Conservation (phyloP, 2,888 invertebrate species). For the Leptinotarsa rubiginosa region DNA sequence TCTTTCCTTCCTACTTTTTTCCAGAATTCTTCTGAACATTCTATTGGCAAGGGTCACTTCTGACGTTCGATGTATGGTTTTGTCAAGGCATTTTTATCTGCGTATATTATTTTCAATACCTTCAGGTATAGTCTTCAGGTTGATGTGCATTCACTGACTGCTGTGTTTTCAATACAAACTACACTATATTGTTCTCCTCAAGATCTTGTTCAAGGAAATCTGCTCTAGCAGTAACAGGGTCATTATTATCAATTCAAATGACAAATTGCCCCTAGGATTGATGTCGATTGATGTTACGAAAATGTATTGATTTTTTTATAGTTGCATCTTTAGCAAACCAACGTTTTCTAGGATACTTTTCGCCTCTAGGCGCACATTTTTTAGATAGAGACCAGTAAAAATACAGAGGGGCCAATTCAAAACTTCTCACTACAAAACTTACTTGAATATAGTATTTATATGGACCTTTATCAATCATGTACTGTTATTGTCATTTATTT, state of each 20-base stretch:
- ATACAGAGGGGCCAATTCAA: no score
- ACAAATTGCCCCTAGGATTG: not conserved
- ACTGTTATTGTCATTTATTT: not conserved
- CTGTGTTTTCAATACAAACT: not conserved
- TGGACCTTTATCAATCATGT: not conserved
- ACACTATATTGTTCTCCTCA: not conserved
- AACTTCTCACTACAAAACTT: no score
- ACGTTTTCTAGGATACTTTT: not conserved
- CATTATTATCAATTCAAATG: conserved; percentile 2
- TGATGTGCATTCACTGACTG: conserved; percentile 1
- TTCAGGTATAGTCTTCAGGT: not conserved
- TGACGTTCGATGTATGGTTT: not conserved
- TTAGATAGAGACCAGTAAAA: no score
- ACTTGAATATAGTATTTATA: no score
- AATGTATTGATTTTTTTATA: not conserved
- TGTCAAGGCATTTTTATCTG: not conserved
- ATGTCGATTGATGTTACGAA: not conserved
- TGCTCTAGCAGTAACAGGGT: conserved; percentile 3
- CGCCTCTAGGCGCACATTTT: not conserved
- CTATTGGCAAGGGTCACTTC: no score
- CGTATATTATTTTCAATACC: not conserved
- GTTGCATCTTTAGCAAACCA: not conserved
- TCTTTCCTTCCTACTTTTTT: no score
- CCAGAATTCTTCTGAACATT: no score
- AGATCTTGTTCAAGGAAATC: not conserved